Evolutionary conservation across 1,140 invertebrate species (phyloP).

Genomic region (Wasmannia auropunctata): DNA sequence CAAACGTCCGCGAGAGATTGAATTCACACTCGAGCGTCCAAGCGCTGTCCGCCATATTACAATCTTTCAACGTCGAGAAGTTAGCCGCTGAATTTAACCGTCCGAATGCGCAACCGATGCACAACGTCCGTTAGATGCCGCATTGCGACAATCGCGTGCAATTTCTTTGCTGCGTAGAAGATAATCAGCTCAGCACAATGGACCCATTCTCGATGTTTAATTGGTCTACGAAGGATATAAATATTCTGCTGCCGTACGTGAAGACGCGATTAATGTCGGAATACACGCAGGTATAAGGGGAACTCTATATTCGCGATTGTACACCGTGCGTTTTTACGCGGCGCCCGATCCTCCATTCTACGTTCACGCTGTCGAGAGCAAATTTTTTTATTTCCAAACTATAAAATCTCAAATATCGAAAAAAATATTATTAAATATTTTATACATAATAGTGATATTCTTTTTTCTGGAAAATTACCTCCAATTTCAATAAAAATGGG

Average conservation of each 20-base stretch:
- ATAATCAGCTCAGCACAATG: constrained; percentile 32
- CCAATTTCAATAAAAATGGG: neutral
- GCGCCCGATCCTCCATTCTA: neutral
- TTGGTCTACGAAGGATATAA: neutral
- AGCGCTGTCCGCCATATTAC: no score
- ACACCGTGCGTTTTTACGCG: neutral
- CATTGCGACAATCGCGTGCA: neutral
- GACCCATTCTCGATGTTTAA: constrained; percentile 45
- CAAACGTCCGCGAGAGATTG: neutral
- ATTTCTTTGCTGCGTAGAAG: neutral
- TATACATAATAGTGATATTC: neutral
- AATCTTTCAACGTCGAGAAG: neutral
- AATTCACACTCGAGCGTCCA: neutral
- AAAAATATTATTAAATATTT: neutral
- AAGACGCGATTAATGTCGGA: constrained; percentile 58
- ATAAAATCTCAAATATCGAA: neutral
- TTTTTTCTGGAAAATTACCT: neutral
- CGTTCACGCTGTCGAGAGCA: neutral
- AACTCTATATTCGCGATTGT: neutral
- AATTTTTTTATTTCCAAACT: neutral
- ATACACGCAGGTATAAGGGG: constrained; percentile 39
- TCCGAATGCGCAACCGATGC: neutral
- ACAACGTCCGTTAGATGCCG: no score
- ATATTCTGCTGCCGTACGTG: constrained; percentile 19
- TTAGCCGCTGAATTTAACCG: neutral